Evolutionary conservation across 2,113 vertebrate species (phyloP).

Genomic region (Propithecus coquereli): DNA sequence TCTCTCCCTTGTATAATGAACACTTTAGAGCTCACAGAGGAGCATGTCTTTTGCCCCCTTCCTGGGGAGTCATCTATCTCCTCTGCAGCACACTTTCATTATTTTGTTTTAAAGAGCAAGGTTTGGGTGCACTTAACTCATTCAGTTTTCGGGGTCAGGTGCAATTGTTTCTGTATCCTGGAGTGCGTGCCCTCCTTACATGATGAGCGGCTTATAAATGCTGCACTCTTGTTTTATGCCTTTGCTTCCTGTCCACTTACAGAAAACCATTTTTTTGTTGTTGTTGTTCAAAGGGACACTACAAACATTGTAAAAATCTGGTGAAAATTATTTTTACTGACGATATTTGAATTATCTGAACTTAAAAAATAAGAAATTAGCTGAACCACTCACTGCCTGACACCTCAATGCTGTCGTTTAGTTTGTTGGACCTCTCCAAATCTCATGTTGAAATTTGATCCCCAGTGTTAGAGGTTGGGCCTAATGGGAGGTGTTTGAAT

Average conservation of each 20-base stretch:
- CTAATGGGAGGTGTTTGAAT: not conserved
- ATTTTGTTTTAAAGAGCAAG: not conserved
- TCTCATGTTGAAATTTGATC: not conserved
- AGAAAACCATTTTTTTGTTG: not conserved
- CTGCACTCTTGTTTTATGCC: not conserved
- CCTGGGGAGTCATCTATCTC: not conserved
- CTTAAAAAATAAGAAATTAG: not conserved
- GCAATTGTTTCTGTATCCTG: not conserved
- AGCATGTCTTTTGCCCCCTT: not conserved
- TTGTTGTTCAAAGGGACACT: not conserved
- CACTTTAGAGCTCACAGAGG: not conserved
- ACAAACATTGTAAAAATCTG: not conserved
- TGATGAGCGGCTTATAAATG: not conserved
- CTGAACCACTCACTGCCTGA: not conserved
- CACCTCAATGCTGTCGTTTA: not conserved
- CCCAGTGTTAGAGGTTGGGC: not conserved
- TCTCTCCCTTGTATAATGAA: not conserved
- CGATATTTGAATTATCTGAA: not conserved
- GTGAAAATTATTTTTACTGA: not conserved
- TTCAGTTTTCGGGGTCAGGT: not conserved
- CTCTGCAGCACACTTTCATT: not conserved
- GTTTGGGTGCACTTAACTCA: not conserved
- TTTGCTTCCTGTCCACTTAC: not conserved
- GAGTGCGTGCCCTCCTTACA: fast-evolving
- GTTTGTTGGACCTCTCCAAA: not conserved